Percentiles rank a stretch among this genome's conserved stretches.
These are phyloP conservation scores for Riptortus pedestris DNA, from an alignment of 1,140 invertebrate species.

Conservation along the genomic window DNA sequence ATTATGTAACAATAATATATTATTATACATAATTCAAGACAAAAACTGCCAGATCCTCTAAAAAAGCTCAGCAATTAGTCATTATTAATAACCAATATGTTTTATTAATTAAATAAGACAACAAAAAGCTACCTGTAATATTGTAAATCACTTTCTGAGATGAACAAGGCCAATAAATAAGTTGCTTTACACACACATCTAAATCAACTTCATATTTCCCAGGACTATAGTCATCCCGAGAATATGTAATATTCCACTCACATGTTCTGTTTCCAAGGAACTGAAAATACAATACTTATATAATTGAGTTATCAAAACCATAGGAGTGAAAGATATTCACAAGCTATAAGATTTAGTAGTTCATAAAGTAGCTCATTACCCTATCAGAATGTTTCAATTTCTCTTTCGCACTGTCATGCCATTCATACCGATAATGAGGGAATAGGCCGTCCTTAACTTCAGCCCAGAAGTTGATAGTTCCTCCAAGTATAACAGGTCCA, in stretches of 20 bases:
- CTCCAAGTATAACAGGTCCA: constrained; percentile 11
- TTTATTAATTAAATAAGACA: not conserved
- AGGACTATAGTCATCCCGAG: constrained; percentile 40
- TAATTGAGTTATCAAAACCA: too few relatives aligned
- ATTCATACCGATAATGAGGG: constrained; percentile 30
- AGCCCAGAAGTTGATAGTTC: constrained; percentile 28
- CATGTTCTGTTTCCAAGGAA: too few relatives aligned
- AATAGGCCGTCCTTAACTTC: constrained; percentile 16
- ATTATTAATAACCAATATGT: too few relatives aligned
- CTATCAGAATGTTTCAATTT: too few relatives aligned
- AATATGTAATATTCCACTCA: constrained; percentile 50
- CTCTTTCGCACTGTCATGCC: not conserved
- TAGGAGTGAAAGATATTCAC: too few relatives aligned
- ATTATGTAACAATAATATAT: too few relatives aligned
- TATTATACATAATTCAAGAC: too few relatives aligned
- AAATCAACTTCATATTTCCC: constrained; percentile 52
- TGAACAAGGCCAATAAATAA: constrained; percentile 15
- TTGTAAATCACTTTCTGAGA: not conserved
- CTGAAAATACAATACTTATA: too few relatives aligned
- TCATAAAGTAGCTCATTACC: too few relatives aligned
- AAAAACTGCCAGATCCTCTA: too few relatives aligned
- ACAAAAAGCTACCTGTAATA: not conserved
- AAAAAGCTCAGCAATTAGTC: too few relatives aligned
- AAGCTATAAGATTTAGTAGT: too few relatives aligned
- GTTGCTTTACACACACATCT: constrained; percentile 38